Evolutionary conservation across 2,888 invertebrate species (phyloP), one percentile per base, ranked within the genome.

Genomic region (Drosophila tripunctata): DNA sequence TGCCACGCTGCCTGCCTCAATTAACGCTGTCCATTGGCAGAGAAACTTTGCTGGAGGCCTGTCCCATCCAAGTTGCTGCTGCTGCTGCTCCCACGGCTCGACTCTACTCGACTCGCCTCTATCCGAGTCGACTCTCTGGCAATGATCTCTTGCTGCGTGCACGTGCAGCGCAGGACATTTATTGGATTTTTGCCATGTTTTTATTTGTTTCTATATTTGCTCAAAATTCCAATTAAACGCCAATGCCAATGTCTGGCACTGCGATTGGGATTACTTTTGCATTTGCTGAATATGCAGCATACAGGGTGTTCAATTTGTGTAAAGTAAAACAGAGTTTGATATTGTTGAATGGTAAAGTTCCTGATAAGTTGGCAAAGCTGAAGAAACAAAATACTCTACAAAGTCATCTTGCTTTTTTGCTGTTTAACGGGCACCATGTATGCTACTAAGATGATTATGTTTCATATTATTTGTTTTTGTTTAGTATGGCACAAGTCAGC

Each of bases 101-200:
- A 7, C 17, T 2, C 24, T 6, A 30, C 48, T 3, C 27, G 27
- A 10, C 8, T 17, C 22, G 4, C 10, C 15, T 27, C 10, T n/a
- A 6, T 5, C n/a, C 15, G 33, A 8, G 15, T 8, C 19, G 10
- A 21, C 15, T 27, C 27, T n/a, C n/a, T 14, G 21, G 3, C 47
- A 33, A 5, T 45, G 68, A 58, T 67, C 54, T 61, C 73, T 64
- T 66, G 71, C 78, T 60, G 64, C 55, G 82, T 85, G 89, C 89
- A 89, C 89, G 89, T 89, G 89, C 89, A 89, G 67, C 72, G 65
- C 84, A 91, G 90, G 90, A 91, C 91, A 90, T 90, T 90, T 91
- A 91, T 90, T 90, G 89, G 88, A 90, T 90, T 90, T 88, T 79
- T 74, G 60, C 66, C 71, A 41, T 82, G 81, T 78, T 78, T 82